Percentiles rank a stretch among this genome's conserved stretches.
phyloP scores from a whole-genome alignment of 2,888 invertebrate genomes.

The Meteorus cinctellus region DNA sequence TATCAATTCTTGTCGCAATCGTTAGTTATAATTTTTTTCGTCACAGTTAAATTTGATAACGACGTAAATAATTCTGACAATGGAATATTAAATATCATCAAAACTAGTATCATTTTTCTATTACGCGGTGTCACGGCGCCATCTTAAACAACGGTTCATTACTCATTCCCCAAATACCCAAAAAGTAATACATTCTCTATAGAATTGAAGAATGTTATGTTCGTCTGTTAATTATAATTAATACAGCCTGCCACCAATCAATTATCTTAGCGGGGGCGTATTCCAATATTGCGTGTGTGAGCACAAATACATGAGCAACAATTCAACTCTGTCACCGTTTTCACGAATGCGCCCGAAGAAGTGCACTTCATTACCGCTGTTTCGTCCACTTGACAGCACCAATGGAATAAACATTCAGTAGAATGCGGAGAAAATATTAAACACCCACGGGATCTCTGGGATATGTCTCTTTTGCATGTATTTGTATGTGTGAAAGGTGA shows the following conservation, averaged over 20 bases:
- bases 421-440: background rate
- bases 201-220: background rate
- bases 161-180: background rate
- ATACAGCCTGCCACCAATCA: background rate
- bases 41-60: background rate
- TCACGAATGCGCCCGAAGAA: conserved; percentile 5
- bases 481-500: background rate
- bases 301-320: background rate
- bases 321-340: background rate
- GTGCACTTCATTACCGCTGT: conserved; percentile 19
- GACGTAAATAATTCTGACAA: background rate
- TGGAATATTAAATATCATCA: too few species aligned
- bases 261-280: conserved; percentile 1
- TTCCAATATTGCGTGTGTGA: background rate
- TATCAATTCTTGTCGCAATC: too few species aligned
- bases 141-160: conserved; percentile 24
- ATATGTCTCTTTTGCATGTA: background rate
- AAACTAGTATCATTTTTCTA: background rate
- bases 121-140: conserved; percentile 21
- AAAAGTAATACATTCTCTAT: background rate
- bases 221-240: background rate
- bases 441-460: background rate
- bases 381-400: conserved; percentile 13
- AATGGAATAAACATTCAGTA: background rate
- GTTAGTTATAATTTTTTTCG: background rate